A percentile compares a stretch with the other conserved stretches of the same genome.
phyloP scores from a whole-genome alignment of 1,140 invertebrate genomes.

The Meteorus sp. region DNA sequence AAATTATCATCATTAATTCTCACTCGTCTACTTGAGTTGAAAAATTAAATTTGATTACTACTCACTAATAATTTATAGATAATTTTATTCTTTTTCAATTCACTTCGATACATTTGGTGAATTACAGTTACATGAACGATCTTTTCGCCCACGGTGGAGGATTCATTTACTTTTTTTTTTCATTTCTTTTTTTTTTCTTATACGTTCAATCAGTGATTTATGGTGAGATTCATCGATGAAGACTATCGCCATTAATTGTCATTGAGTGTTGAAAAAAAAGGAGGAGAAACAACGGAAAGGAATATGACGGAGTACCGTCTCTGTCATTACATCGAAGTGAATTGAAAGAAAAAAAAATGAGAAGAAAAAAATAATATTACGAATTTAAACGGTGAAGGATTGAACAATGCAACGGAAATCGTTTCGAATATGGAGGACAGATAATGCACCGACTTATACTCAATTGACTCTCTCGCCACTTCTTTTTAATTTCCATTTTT shows the following conservation, averaged over 20 bases:
- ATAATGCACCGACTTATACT: not conserved
- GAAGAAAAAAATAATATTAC: not conserved
- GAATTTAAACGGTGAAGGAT: not conserved
- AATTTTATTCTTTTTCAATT: too few species aligned
- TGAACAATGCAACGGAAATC: slow-evolving; percentile 42
- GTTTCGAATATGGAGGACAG: slow-evolving; percentile 26
- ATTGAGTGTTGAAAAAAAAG: not conserved
- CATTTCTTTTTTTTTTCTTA: not conserved
- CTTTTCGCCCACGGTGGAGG: not conserved
- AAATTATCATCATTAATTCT: too few species aligned
- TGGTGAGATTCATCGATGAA: not conserved
- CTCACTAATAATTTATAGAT: too few species aligned
- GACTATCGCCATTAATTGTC: slow-evolving; percentile 1
- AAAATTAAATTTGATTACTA: too few species aligned
- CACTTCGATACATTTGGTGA: not conserved
- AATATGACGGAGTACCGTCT: too few species aligned
- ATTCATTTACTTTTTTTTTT: too few species aligned
- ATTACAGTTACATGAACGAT: not conserved
- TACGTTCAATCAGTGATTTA: not conserved
- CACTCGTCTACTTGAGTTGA: too few species aligned
- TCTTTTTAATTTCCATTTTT: too few species aligned
- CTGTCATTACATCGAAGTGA: too few species aligned
- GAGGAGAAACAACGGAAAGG: not conserved
- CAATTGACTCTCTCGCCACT: too few species aligned
- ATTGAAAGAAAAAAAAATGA: too few species aligned